Evolutionary conservation across 1,140 invertebrate genomes (phyloP), one percentile per base, ranked within the genome.

Genomic region (Notospermus geniculatus): DNA sequence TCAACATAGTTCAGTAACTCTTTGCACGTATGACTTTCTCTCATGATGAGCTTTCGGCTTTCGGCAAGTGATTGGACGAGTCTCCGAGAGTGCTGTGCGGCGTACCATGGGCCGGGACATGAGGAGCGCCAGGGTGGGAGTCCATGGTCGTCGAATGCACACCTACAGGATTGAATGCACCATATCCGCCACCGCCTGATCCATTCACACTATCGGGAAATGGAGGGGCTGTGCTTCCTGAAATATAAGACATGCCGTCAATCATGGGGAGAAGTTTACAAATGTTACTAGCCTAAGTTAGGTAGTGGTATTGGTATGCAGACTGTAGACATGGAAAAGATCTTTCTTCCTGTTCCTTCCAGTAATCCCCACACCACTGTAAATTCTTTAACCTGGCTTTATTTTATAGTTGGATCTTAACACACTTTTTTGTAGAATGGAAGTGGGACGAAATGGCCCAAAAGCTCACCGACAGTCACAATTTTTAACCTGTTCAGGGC

Each of bases 141-240:
- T 81, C 77, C 53, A 78, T 60, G 15, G 79, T 81, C 43, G 80
- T 82, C 22, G 77, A 80, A 66, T 81, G 78, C 29, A 79, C 79
- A 45, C 77, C 74, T 22, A 69, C 72, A 23, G 46, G 57, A 54
- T 64, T 59, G 57, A 54, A 59, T 25, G 66, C 70, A 39, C 66
- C 66, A 30, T 68, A 68, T 13, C 66, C 68, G 36, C 70, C 65
- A 57, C 70, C 75, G 39, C 70, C 71, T 52, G 72, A 72, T 36
- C 80, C 80, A 66, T 82, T 81, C 67, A 80, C 74, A 41, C 70
- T 71, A 58, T 80, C 81, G 41, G 55, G 66, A 67, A 68, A 58
- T 66, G 60, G 52, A 67, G 63, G 63, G 74, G 64, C 57, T 23
- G 28, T 13, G 2, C 23, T 25, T 54, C 45, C 43, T 28, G 23